Evolutionary conservation across 2,797 vertebrate genomes (phyloP), one percentile per base, ranked within the genome.

Genomic region (Triplophysa bombifrons): DNA sequence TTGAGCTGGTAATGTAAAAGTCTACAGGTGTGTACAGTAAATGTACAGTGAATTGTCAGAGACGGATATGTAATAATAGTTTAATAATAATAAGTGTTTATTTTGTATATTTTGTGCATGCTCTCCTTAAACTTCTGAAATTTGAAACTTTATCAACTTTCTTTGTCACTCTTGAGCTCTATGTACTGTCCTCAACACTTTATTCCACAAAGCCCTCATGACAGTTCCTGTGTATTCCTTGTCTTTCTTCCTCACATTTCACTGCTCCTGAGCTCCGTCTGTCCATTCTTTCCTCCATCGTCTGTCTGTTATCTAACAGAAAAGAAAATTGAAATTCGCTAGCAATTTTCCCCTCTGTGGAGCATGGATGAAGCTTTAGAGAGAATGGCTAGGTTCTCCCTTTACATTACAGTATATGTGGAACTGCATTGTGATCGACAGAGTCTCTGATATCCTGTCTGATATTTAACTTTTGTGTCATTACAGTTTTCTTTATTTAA

Each of bases 281-380:
- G 20, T 34, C 30, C 46, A 25, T 17, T 66, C 46, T 60, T 74
- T 58, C 16, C 53, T 53, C 67, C 80, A 69, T 64, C 48, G 64
- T 78, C 48, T 78, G 58, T 78, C 76, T 81, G 75, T 66, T 60
- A 56, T 55, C 77, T 83, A 82, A 81, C 79, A 51, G 84, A 77
- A 85, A 58, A 84, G 85, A 85, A 85, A 80, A 86, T 83, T 77
- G 66, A 78, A 74, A 70, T 80, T 78, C 75, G 34, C 74, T 41
- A 73, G 53, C 75, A 56, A 86, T 86, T 85, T 82, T 70, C 74
- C 56, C 66, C 77, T 84, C 74, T 67, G 61, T 68, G 22, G 48
- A 41, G 80, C 72, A 76, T 80, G 75, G 63, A 65, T 60, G 53
- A 63, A 65, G 65, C 2, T 8, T 14, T 73, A 7, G n/a, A 73